Evolutionary conservation across 2,888 invertebrate genomes (phyloP), one percentile per base, ranked within the genome.

Genomic region (Aplocera efformata): DNA sequence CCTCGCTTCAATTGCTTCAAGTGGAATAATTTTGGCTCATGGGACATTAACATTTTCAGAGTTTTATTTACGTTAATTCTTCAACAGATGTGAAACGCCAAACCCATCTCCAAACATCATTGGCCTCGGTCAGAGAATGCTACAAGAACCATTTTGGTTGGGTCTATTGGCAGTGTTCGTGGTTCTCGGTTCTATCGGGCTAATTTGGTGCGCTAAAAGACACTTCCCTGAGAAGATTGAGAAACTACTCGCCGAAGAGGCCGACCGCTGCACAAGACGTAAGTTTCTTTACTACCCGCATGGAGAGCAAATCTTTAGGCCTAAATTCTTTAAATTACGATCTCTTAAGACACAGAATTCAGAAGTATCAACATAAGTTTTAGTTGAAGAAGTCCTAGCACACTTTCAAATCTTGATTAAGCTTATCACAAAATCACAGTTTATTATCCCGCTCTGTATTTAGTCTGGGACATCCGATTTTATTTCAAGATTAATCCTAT

Each of bases 81-180:
- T 90, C 31, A 69, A 79, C 59, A 90, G 91, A 50, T 95, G 95
- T 65, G 94, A 95, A 75, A 92, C 92, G 80, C 88, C 92, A 52
- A 91, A 92, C 59, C 85, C 86, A 0, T 73, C 77, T 0, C 85
- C 86, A 1, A 81, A 82, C 42, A 85, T 86, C 44, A 74, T 84
- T 10, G 72, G 86, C 3, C 83, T 96, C 9, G 94, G 95, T 6
- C 92, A 95, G 56, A 86, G 94, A 13, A 94, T 96, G 93, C 84
- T 96, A 20, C 94, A 95, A 58, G 96, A 96, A 70, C 96, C 96
- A 0, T 96, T 96, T 76, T 96, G 96, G 96, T 86, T 96, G 27
- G 96, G 96, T 0, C 89, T 96, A 24, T 94, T 96, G 71, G 94
- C 96, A 0, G 95, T 96, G 0, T 93, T 94, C 60, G 91, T 93